These are phyloP conservation scores for Euthynnus affinis DNA, from an alignment of 2,797 vertebrate species.

Conservation along the genomic window DNA sequence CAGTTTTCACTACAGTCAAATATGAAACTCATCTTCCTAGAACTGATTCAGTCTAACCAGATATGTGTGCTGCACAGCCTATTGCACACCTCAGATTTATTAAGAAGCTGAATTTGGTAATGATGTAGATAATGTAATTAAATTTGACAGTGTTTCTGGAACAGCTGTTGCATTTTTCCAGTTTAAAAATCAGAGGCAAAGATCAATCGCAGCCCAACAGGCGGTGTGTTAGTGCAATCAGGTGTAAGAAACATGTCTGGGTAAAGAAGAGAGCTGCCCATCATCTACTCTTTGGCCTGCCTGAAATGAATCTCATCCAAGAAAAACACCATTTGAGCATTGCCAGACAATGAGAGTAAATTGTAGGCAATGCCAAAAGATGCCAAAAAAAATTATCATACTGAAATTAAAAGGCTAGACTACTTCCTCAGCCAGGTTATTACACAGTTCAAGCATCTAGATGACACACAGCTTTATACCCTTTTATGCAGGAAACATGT, in stretches of 20 bases:
- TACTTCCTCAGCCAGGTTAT: neutral
- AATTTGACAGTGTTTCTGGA: neutral
- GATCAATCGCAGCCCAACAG: conserved; percentile 6
- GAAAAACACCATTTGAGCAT: neutral
- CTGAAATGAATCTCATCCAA: no score
- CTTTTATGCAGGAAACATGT: neutral
- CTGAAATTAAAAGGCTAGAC: neutral
- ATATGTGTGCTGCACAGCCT: neutral
- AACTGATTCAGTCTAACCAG: neutral
- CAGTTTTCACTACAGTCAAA: neutral
- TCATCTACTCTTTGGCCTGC: neutral
- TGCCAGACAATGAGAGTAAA: neutral
- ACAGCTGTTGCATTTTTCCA: conserved; percentile 1
- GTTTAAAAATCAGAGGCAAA: conserved; percentile 3
- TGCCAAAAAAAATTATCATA: no score
- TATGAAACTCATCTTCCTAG: neutral
- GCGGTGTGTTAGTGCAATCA: neutral
- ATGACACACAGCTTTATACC: neutral
- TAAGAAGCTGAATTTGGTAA: neutral
- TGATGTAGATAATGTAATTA: no score
- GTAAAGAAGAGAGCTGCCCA: neutral
- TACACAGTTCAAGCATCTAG: neutral
- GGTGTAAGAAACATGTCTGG: neutral
- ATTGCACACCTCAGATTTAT: neutral
- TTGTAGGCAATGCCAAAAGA: no score